Evolutionary conservation across 1,140 invertebrate genomes (phyloP).

Genomic region (Bilobella aurantiaca): DNA sequence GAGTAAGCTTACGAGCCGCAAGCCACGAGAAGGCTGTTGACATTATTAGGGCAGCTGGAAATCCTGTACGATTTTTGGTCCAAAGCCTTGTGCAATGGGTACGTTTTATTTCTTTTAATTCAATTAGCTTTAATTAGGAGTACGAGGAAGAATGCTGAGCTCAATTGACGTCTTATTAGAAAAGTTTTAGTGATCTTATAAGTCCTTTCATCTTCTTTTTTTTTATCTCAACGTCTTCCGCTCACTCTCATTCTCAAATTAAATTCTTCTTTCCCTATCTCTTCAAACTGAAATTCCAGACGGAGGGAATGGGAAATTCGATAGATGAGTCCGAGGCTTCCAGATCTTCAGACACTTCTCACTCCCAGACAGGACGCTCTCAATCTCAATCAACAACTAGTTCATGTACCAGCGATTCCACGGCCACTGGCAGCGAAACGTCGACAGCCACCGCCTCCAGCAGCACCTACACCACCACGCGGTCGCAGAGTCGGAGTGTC

Average conservation of each 20-base stretch:
- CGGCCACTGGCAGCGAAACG: slow-evolving; percentile 16
- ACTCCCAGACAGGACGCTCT: slow-evolving; percentile 20
- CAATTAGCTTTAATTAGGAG: not conserved
- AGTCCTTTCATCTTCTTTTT: not conserved
- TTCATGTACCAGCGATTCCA: slow-evolving; percentile 16
- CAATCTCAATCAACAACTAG: slow-evolving; percentile 14
- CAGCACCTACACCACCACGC: slow-evolving; percentile 14
- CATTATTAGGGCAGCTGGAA: slow-evolving; percentile 80
- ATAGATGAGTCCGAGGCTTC: slow-evolving; percentile 31
- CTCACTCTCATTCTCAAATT: too few relatives aligned
- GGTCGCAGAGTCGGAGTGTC: slow-evolving; percentile 8
- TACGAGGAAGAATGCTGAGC: too few relatives aligned
- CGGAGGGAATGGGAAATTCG: slow-evolving; percentile 18
- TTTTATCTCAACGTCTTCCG: too few relatives aligned
- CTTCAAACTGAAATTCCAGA: slow-evolving; percentile 9
- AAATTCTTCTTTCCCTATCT: not conserved
- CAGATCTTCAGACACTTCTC: slow-evolving; percentile 23
- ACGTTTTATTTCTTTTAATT: slow-evolving; percentile 37
- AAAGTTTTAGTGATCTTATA: too few relatives aligned
- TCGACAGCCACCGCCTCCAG: slow-evolving; percentile 13
- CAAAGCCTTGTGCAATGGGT: slow-evolving; percentile 81
- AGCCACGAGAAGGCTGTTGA: slow-evolving; percentile 92
- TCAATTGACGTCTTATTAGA: too few relatives aligned
- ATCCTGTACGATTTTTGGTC: slow-evolving; percentile 80
- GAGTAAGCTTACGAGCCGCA: slow-evolving; percentile 74